Evolutionary conservation across 2,888 invertebrate genomes (phyloP).

Genomic region (Gortyna flavago): DNA sequence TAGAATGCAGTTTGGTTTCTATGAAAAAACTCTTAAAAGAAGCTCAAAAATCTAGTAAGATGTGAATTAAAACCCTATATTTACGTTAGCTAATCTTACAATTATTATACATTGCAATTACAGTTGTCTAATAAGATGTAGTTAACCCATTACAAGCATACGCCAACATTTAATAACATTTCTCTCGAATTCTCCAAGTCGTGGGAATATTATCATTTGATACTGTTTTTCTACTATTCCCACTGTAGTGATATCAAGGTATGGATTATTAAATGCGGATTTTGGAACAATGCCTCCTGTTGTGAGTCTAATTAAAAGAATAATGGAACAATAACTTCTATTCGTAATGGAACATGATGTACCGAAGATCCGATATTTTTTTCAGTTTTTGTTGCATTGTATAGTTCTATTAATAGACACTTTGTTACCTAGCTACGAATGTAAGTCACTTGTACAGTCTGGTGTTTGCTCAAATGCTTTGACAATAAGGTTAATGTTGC

Average conservation of each 20-base stretch:
- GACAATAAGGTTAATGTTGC: neutral
- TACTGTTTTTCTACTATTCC: conserved; percentile 49
- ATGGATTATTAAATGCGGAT: conserved; percentile 34
- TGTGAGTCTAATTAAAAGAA: conserved; percentile 53
- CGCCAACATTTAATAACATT: conserved; percentile 41
- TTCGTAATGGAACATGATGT: conserved; percentile 36
- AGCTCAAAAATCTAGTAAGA: neutral
- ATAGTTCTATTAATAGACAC: conserved; percentile 48
- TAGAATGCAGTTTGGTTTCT: no score
- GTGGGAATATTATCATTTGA: conserved; percentile 53
- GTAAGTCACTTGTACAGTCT: conserved; percentile 25
- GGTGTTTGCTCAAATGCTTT: neutral
- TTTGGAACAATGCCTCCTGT: conserved; percentile 46
- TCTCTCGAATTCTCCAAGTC: conserved; percentile 47
- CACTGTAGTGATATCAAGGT: conserved; percentile 28
- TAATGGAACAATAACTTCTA: conserved; percentile 51
- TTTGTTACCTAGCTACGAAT: conserved; percentile 16
- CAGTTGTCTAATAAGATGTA: conserved; percentile 35
- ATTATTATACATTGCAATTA: conserved; percentile 13
- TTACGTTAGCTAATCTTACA: conserved; percentile 2
- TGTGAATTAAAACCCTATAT: neutral
- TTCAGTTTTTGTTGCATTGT: conserved; percentile 50
- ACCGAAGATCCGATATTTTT: conserved; percentile 37
- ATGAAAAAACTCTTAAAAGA: no score
- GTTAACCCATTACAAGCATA: conserved; percentile 39